Evolutionary conservation across 1,140 invertebrate genomes (phyloP).

Genomic region (Ephestia elutella): DNA sequence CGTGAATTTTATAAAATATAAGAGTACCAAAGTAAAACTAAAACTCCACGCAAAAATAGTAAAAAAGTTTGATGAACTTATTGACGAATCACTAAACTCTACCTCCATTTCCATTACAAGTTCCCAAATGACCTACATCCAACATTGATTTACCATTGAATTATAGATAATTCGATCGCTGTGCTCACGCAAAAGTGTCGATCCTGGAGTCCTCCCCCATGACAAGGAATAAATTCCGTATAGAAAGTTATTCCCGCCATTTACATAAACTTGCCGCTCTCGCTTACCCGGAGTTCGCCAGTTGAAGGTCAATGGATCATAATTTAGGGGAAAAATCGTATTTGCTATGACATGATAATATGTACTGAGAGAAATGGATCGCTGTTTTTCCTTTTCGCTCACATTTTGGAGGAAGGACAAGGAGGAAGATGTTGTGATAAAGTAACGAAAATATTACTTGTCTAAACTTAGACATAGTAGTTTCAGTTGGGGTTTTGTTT

Average conservation of each 20-base stretch:
- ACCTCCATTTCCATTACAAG: too few relatives aligned
- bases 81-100: too few relatives aligned
- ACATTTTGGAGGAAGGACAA: neutral
- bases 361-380: neutral
- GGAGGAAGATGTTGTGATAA: neutral
- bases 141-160: too few relatives aligned
- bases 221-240: neutral
- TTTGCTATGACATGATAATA: neutral
- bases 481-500: too few relatives aligned
- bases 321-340: neutral
- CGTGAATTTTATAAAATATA: too few relatives aligned
- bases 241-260: neutral
- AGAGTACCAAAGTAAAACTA: too few relatives aligned
- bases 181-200: neutral
- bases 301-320: constrained; percentile 3
- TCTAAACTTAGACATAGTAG: too few relatives aligned
- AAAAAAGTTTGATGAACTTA: too few relatives aligned
- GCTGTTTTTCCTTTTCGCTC: neutral
- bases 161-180: neutral
- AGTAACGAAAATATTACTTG: too few relatives aligned
- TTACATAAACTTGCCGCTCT: neutral
- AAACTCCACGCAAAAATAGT: too few relatives aligned
- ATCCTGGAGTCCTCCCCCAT: neutral
- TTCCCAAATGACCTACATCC: too few relatives aligned
- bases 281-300: neutral